A percentile compares a stretch with the other conserved stretches of the same genome.
Evolutionary conservation across 2,888 invertebrate species (phyloP).

Genomic region (Diarsia rubi): DNA sequence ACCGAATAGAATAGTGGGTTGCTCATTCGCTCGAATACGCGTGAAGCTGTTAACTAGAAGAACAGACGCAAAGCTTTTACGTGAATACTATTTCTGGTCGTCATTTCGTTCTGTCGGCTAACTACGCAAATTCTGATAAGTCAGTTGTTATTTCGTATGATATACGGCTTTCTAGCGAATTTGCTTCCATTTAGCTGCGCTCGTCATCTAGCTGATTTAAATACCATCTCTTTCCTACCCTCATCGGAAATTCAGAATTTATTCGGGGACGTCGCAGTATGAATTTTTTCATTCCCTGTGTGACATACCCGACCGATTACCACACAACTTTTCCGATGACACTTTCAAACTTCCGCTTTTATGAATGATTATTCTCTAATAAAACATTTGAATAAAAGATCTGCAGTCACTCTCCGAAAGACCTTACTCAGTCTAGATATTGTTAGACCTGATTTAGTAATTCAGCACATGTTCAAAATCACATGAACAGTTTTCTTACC

Average conservation of each 20-base stretch:
- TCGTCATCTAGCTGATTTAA: slow-evolving; percentile 8
- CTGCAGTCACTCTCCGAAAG: not conserved
- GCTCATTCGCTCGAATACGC: slow-evolving; percentile 26
- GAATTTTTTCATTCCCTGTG: not conserved
- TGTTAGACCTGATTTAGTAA: slow-evolving; percentile 21
- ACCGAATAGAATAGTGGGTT: slow-evolving; percentile 14
- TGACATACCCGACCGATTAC: not conserved
- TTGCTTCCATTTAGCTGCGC: not conserved
- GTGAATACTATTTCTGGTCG: slow-evolving; percentile 53
- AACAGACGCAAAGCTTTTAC: slow-evolving; percentile 43
- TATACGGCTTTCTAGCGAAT: not conserved
- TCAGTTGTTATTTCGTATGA: slow-evolving; percentile 34
- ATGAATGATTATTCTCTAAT: not conserved
- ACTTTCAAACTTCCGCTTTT: not conserved
- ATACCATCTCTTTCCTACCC: not conserved
- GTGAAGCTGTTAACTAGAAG: slow-evolving; percentile 48
- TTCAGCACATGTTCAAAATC: slow-evolving; percentile 30
- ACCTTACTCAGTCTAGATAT: not conserved
- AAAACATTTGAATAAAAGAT: not conserved
- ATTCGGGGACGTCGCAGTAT: not conserved
- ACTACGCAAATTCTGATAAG: slow-evolving; percentile 24
- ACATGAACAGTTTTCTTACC: slow-evolving; percentile 46
- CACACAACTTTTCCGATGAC: not conserved
- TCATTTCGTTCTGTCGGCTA: slow-evolving; percentile 41
- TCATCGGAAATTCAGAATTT: not conserved